These are phyloP conservation scores for Eurystomus glaucurus DNA, from an alignment of 2,797 vertebrate species.

Conservation along the genomic window DNA sequence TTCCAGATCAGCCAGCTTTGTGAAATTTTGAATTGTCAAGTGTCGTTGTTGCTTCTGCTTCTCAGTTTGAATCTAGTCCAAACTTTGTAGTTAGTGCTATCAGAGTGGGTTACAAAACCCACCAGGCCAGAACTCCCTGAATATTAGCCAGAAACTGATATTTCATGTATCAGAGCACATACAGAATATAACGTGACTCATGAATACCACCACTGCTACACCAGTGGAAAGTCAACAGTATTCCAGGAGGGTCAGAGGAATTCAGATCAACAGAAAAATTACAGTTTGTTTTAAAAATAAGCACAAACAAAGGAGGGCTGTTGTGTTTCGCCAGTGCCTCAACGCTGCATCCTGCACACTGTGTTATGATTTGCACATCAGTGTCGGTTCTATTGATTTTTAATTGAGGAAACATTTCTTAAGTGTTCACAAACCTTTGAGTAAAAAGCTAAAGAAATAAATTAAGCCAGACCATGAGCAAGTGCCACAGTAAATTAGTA, in stretches of 20 bases:
- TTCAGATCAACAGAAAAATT: not conserved
- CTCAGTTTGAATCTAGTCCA: not conserved
- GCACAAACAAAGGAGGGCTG: not conserved
- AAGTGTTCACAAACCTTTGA: slow-evolving; percentile 69
- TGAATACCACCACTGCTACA: not conserved
- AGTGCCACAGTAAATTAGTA: slow-evolving; percentile 65
- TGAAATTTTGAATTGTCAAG: not conserved
- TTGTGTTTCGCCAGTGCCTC: not conserved
- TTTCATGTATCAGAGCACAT: not conserved
- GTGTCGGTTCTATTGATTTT: slow-evolving; percentile 72
- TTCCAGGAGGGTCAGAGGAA: not conserved
- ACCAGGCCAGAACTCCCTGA: not conserved
- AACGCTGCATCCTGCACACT: not conserved
- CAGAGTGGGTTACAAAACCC: not conserved
- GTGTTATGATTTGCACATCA: slow-evolving; percentile 32
- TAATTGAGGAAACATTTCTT: slow-evolving; percentile 73
- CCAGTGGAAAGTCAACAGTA: slow-evolving; percentile 14
- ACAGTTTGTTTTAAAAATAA: slow-evolving; percentile 3
- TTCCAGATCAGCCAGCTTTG: not conserved
- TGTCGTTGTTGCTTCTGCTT: not conserved
- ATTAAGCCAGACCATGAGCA: slow-evolving; percentile 35
- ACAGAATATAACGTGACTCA: not conserved
- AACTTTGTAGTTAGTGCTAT: not conserved
- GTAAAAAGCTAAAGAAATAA: slow-evolving; percentile 50
- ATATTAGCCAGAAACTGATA: not conserved